Evolutionary conservation across 2,888 invertebrate species (phyloP).

Genomic region (Agapostemon virescens): DNA sequence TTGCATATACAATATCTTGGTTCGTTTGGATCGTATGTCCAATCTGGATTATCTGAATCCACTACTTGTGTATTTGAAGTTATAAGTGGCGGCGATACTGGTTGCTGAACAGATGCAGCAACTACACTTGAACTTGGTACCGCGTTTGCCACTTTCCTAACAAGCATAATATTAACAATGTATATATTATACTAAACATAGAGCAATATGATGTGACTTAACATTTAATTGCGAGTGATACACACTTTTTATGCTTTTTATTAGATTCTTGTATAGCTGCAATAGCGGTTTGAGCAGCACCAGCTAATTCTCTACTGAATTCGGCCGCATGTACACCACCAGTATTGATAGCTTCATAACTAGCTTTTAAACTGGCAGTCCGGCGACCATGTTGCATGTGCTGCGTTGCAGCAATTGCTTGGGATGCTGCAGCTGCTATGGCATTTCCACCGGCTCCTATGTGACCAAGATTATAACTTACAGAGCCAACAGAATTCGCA

Average conservation of each 20-base stretch:
- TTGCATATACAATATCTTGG: slow-evolving; percentile 98
- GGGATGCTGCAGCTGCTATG: slow-evolving; percentile 96
- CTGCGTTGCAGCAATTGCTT: slow-evolving; percentile 97
- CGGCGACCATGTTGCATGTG: slow-evolving; percentile 96
- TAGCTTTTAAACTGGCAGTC: slow-evolving; percentile 96
- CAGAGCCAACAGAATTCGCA: slow-evolving; percentile 78
- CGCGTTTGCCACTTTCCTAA: slow-evolving; percentile 77
- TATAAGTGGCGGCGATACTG: slow-evolving; percentile 80
- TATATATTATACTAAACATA: background rate
- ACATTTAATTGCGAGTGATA: background rate
- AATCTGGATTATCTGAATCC: slow-evolving; percentile 87
- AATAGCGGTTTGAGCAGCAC: slow-evolving; percentile 87
- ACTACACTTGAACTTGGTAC: slow-evolving; percentile 77
- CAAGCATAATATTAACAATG: slow-evolving; percentile 31
- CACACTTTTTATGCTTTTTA: slow-evolving; percentile 85
- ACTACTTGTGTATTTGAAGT: slow-evolving; percentile 81
- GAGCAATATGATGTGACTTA: background rate
- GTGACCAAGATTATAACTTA: slow-evolving; percentile 88
- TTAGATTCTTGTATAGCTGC: slow-evolving; percentile 86
- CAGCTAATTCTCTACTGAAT: slow-evolving; percentile 87
- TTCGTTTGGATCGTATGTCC: slow-evolving; percentile 97
- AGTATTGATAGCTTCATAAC: slow-evolving; percentile 93
- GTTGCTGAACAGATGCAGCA: slow-evolving; percentile 75
- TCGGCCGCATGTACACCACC: slow-evolving; percentile 85
- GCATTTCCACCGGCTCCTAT: slow-evolving; percentile 93